Base-by-base conservation (phyloP, 1,140 invertebrate species). In the Sipha flava region DNA sequence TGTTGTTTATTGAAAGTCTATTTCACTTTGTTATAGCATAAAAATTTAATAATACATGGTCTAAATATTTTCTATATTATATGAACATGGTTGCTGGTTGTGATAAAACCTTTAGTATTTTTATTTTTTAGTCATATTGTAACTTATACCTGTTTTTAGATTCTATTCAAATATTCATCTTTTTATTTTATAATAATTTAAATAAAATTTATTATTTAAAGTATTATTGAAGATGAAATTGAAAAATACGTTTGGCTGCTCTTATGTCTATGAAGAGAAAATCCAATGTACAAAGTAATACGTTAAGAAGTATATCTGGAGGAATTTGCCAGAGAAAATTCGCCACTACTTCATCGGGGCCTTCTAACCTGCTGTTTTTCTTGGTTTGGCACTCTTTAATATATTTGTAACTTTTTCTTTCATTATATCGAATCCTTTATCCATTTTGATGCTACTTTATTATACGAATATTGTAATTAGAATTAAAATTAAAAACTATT, bases 351-450 rank as follows among this genome's bases (percentile, higher is more conserved):
- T 70, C 31, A 72, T 80, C 80, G 4, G 31, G 47, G 21, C n/a
- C n/a, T n/a, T n/a, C n/a, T n/a, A n/a, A n/a, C 66, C 80, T 34
- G 29, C 6, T 31, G 80, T 68, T 73, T 80, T 80, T 12, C 52
- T 57, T 21, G 26, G 16, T 59, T 82, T 72, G 73, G 49, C 57
- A 54, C n/a, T n/a, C n/a, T n/a, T n/a, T n/a, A n/a, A n/a, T n/a
- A n/a, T n/a, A n/a, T n/a, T n/a, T n/a, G n/a, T n/a, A n/a, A n/a
- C n/a, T n/a, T n/a, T n/a, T n/a, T n/a, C n/a, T n/a, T n/a, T n/a
- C n/a, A n/a, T n/a, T n/a, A n/a, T n/a, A n/a, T n/a, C n/a, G n/a
- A n/a, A n/a, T n/a, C n/a, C n/a, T n/a, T n/a, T n/a, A n/a, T 37
- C 18, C 21, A 31, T 57, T n/a, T 31, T 47, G 26, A 54, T 54